Conservation (phyloP, 2,888 invertebrate species). For the Teinopalpus imperialis region DNA sequence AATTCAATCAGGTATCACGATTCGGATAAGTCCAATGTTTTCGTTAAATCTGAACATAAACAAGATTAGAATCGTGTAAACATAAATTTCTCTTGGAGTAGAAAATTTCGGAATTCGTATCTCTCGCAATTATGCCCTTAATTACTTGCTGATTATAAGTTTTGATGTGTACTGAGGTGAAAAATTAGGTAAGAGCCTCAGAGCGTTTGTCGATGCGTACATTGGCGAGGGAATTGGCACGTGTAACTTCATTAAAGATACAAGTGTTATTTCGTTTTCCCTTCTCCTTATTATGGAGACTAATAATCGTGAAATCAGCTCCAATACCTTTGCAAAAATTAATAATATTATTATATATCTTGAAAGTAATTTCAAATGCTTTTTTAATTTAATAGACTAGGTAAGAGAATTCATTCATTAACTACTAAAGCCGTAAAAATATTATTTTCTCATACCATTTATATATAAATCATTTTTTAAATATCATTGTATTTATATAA, state of each 20-base stretch:
- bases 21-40: slow-evolving; percentile 22
- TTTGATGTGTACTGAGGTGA: slow-evolving; percentile 55
- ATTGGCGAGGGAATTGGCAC: slow-evolving; percentile 16
- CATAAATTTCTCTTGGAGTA: slow-evolving; percentile 25
- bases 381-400: too few relatives aligned
- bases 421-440: too few relatives aligned
- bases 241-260: slow-evolving; percentile 15
- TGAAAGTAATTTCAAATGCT: too few relatives aligned
- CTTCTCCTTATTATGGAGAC: neutral
- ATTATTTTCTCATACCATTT: too few relatives aligned
- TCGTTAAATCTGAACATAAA: slow-evolving; percentile 28
- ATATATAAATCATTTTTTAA: too few relatives aligned
- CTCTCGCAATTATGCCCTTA: slow-evolving; percentile 43
- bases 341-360: too few relatives aligned
- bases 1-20: slow-evolving; percentile 18
- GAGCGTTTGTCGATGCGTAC: neutral
- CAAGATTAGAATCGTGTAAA: slow-evolving; percentile 29
- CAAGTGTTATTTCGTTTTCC: neutral
- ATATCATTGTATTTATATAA: too few relatives aligned
- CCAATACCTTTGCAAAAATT: too few relatives aligned
- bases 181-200: slow-evolving; percentile 48
- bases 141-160: slow-evolving; percentile 54
- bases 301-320: slow-evolving; percentile 1
- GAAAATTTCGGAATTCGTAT: slow-evolving; percentile 32
- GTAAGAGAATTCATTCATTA: too few relatives aligned